phyloP scores from a whole-genome alignment of 2,888 invertebrate genomes.

The Thymelicus acteon region DNA sequence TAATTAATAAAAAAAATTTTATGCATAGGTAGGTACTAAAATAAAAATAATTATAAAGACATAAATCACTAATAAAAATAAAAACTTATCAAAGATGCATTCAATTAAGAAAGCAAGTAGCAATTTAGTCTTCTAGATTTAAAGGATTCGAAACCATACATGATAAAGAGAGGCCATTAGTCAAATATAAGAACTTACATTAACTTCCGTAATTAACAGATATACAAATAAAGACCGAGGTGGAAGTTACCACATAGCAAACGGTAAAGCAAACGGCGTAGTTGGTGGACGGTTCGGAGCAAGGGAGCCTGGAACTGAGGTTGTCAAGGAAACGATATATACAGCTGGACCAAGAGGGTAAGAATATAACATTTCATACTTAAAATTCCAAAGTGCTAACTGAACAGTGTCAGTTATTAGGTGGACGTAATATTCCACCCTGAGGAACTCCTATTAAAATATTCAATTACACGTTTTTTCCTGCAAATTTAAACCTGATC shows the following conservation, averaged over 20 bases:
- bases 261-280: constrained; percentile 87
- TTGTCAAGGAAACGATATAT: constrained; percentile 88
- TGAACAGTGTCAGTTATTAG: not conserved
- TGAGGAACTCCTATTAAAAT: not conserved
- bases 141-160: no score
- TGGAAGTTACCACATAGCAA: constrained; percentile 88
- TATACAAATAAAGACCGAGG: constrained; percentile 88
- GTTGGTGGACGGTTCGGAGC: constrained; percentile 90
- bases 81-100: no score
- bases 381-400: not conserved
- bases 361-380: constrained; percentile 47
- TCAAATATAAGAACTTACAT: not conserved
- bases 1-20: no score
- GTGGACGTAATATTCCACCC: not conserved
- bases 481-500: no score
- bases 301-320: constrained; percentile 89
- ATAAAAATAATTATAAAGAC: no score
- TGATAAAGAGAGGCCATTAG: no score
- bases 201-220: constrained; percentile 49
- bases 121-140: no score
- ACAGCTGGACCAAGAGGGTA: constrained; percentile 91
- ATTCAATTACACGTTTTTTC: not conserved
- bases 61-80: no score
- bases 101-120: no score
- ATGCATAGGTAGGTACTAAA: no score